phyloP scores from a whole-genome alignment of 2,888 invertebrate genomes.

The Diplolepis rosae region DNA sequence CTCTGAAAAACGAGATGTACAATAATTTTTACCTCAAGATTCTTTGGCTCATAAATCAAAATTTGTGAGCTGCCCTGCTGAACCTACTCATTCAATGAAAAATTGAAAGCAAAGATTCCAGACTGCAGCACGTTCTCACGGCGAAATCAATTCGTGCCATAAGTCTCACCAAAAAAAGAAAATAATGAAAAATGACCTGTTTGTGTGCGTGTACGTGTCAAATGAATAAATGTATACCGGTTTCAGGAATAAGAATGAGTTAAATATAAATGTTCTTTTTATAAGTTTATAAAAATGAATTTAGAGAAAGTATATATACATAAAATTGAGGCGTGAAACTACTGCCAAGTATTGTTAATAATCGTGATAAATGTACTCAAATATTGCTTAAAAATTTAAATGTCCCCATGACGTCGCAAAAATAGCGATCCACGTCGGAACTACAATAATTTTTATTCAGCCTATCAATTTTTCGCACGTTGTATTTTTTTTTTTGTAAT shows the following conservation, averaged over 20 bases:
- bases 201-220: neutral
- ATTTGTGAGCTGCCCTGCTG: neutral
- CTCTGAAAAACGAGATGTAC: neutral
- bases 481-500: neutral
- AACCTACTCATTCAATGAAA: neutral
- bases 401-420: conserved; percentile 28
- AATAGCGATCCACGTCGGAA: too few relatives aligned
- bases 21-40: neutral
- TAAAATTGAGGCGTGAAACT: neutral
- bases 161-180: conserved; percentile 22
- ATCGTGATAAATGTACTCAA: neutral
- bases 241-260: conserved; percentile 20
- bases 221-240: conserved; percentile 25
- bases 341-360: neutral
- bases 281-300: neutral
- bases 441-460: conserved; percentile 1
- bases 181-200: neutral
- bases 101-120: neutral
- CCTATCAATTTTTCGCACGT: neutral
- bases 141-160: conserved; percentile 30
- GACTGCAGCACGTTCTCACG: conserved; percentile 21
- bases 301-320: neutral
- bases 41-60: conserved; percentile 14
- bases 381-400: conserved; percentile 1
- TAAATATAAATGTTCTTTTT: neutral